These are phyloP conservation scores for Cynopterus brachyotis DNA, from an alignment of 2,113 vertebrate species.

Conservation along the genomic window DNA sequence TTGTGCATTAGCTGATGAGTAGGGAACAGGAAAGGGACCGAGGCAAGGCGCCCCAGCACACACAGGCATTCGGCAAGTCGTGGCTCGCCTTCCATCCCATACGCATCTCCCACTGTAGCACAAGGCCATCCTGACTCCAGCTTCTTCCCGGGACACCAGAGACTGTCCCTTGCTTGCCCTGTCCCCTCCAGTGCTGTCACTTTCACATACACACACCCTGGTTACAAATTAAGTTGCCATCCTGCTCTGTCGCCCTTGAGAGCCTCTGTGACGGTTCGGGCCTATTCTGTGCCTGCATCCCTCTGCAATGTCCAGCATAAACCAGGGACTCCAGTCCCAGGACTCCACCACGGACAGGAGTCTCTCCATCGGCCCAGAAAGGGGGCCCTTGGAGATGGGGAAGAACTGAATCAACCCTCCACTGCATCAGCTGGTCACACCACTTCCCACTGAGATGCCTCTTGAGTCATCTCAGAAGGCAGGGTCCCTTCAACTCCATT, in stretches of 20 bases:
- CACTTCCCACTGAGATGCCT: neutral
- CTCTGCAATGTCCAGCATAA: neutral
- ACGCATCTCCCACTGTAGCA: accelerated
- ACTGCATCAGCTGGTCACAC: accelerated
- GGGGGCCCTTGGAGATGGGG: neutral
- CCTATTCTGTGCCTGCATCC: neutral
- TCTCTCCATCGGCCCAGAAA: neutral
- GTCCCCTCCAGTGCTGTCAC: neutral
- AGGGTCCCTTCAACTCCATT: no score
- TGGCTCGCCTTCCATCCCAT: neutral
- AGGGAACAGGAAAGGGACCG: neutral
- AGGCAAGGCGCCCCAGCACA: accelerated
- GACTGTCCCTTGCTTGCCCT: neutral
- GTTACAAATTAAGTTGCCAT: neutral
- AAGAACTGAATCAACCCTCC: neutral
- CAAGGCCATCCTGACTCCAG: neutral
- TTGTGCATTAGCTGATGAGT: neutral
- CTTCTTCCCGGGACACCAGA: neutral
- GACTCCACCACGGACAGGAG: neutral
- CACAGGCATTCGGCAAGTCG: no score
- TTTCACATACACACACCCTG: no score
- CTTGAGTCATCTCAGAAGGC: neutral
- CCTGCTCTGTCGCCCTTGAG: neutral
- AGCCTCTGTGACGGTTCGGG: neutral
- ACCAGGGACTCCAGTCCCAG: neutral